Conservation (phyloP, 2,888 invertebrate species). For the Hypolimnas misippus region DNA sequence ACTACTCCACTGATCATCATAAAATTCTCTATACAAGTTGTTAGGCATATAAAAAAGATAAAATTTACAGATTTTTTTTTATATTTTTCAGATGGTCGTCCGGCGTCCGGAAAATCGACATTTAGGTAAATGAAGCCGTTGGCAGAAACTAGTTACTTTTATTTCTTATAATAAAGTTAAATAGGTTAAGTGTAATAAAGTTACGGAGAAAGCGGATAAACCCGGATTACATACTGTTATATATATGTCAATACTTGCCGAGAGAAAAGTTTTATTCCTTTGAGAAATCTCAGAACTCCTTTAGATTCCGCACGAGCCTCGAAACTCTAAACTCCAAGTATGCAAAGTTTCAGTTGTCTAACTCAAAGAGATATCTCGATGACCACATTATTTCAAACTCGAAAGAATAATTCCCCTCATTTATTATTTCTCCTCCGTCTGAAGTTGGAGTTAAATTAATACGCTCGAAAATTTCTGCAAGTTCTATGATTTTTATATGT, state of each 20-base stretch:
- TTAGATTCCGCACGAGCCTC: constrained; percentile 6
- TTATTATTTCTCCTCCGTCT: constrained; percentile 26
- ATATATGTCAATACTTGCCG: background rate
- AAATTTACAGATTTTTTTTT: no score
- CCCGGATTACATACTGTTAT: background rate
- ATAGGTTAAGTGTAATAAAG: background rate
- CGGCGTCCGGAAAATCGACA: no score
- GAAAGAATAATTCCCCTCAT: constrained; percentile 29
- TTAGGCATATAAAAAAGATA: no score
- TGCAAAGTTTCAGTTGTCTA: constrained; percentile 21
- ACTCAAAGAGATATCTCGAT: constrained; percentile 18
- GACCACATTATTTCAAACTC: constrained; percentile 23
- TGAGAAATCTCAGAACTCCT: constrained; percentile 4
- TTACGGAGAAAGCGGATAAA: background rate
- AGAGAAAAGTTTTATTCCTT: constrained; percentile 11
- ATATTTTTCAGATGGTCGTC: no score
- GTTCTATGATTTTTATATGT: background rate
- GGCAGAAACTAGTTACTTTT: no score
- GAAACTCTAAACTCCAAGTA: constrained; percentile 15
- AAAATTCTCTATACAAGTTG: no score
- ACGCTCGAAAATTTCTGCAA: constrained; percentile 19
- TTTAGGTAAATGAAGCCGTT: no score
- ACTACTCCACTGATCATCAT: no score
- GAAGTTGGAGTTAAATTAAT: constrained; percentile 26
- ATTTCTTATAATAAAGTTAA: no score